Evolutionary conservation across 64 coral and sea anemone species (phyloP).

Genomic region (Pachyseris speciosa): DNA sequence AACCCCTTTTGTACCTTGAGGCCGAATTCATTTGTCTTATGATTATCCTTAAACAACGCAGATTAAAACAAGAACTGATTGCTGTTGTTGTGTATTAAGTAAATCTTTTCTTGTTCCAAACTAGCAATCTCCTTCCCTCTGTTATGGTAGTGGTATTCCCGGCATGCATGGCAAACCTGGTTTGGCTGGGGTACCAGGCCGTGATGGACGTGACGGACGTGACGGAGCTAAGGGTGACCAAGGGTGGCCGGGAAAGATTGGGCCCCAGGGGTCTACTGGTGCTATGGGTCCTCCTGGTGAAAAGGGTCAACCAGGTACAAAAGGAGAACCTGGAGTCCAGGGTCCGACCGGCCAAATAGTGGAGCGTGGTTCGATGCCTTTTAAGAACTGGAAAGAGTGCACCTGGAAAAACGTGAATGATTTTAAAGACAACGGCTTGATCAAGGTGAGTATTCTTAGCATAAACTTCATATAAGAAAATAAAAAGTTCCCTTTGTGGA

Average conservation of each 20-base stretch:
- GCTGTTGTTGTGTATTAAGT: too few relatives aligned
- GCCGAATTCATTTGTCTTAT: too few relatives aligned
- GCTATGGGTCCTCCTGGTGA: background rate
- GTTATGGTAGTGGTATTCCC: background rate
- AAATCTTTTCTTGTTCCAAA: background rate
- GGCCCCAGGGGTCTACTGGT: background rate
- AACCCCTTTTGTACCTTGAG: too few relatives aligned
- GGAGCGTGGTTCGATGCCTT: background rate
- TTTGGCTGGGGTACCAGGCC: too few relatives aligned
- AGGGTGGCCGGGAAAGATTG: background rate
- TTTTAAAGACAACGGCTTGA: background rate
- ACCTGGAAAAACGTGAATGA: slow-evolving; percentile 7
- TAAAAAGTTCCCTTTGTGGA: too few relatives aligned
- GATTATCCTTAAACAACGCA: too few relatives aligned
- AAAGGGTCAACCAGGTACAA: background rate
- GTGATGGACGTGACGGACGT: too few relatives aligned
- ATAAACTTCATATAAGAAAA: background rate
- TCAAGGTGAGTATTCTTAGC: background rate
- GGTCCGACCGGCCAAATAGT: background rate
- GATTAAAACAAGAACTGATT: too few relatives aligned
- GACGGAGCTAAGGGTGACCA: background rate
- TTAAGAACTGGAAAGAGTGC: slow-evolving; percentile 24
- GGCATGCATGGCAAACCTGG: too few relatives aligned
- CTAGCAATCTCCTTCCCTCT: background rate
- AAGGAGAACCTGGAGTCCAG: too few relatives aligned